Base-by-base conservation (phyloP, 2,888 invertebrate genomes). In the Cinara cedri region DNA sequence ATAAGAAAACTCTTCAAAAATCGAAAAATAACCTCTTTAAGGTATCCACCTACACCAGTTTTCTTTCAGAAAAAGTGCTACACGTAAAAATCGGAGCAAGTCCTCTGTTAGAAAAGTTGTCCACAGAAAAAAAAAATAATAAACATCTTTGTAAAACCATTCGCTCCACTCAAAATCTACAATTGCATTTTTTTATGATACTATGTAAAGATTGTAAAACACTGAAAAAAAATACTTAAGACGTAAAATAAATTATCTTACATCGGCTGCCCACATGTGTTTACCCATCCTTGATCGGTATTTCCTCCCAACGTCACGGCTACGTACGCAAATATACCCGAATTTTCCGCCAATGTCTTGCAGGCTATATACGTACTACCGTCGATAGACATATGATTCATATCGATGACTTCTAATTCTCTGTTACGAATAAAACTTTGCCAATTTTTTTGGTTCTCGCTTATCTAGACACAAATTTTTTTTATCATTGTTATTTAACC, bases 351-450 rank as follows among this genome's bases (percentile, higher is more conserved):
- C 14, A 78, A 49, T 10, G 34, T 70, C 68, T 78, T 68, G n/a
- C 44, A 57, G 16, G 78, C 78, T 11, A 78, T 9, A 34, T 68
- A 78, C 4, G 68, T 78, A 9, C 78, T 55, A 0, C 68, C 68
- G 42, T 78, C 78, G 8, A 70, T 78, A 9, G 78, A 78, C 34
- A 78, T 16, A n/a, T 70, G 78, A 19, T 68, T 78, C 21, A 78
- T 11, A 13, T 78, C 78, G 16, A 42, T 19, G 21, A 78, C 44
- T 68, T 78, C 78, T n/a, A 78, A 21, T 34, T 78, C 78, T 34
- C 68, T 24, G 42, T 78, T 68, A 4, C 19, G 68, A 3, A 70
- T 24, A 11, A 70, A 70, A 10, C 34, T 10, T 1, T 19, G 9
- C 78, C 78, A 78, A 9, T 66, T 34, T 14, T 68, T 21, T 51